Conservation (phyloP, 2,797 vertebrate genomes). For the Aulostomus chinensis region DNA sequence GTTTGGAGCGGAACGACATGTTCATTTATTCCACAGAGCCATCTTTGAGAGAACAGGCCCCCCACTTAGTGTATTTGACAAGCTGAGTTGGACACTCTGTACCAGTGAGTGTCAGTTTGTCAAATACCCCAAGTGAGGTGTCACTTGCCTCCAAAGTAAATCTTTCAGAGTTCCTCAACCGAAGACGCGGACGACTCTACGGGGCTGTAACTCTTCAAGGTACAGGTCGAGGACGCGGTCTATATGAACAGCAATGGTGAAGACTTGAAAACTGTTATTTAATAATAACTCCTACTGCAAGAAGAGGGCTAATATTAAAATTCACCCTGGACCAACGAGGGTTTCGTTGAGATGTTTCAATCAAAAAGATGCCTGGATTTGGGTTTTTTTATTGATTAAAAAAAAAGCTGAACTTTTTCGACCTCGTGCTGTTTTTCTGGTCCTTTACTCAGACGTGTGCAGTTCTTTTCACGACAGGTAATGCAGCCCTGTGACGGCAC, state of each 20-base stretch:
- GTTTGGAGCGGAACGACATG: constrained; percentile 1
- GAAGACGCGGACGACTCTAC: no score
- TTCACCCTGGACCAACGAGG: neutral
- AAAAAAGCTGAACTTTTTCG: neutral
- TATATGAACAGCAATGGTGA: no score
- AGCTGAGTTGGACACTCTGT: constrained; percentile 99
- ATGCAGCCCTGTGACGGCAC: no score
- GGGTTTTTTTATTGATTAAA: neutral
- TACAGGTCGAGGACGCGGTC: no score
- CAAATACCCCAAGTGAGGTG: constrained; percentile 99
- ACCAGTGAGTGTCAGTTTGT: constrained; percentile 99
- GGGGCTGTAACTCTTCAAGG: no score
- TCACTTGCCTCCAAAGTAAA: constrained; percentile 73
- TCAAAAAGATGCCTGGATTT: neutral
- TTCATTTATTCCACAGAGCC: constrained; percentile 48
- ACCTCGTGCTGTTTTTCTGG: no score
- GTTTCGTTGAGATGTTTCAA: constrained; percentile 1
- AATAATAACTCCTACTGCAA: no score
- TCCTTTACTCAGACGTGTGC: no score
- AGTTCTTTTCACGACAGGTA: no score
- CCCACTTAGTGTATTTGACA: constrained; percentile 99
- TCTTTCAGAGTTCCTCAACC: no score
- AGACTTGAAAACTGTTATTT: no score
- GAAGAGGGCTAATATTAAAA: no score
- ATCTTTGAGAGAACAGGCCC: constrained; percentile 63